Evolutionary conservation across 2,113 vertebrate genomes (phyloP), one percentile per base, ranked within the genome.

Genomic region (Rhea pennata): DNA sequence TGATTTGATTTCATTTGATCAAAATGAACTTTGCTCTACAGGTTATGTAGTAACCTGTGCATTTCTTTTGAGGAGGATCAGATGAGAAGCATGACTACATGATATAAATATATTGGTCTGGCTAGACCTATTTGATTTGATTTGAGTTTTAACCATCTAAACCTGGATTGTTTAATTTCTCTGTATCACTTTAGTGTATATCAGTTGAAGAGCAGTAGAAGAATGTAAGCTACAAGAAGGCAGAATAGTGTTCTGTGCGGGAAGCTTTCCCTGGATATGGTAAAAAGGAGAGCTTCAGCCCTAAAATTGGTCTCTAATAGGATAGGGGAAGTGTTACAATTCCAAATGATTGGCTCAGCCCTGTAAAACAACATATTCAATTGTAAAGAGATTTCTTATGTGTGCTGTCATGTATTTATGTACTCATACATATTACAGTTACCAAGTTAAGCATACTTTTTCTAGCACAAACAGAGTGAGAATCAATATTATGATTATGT

Each of bases 351-450:
- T n/a, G 9, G 20, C 48, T 66, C 36, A 51, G 62, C 77, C 39
- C 71, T 58, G 48, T 87, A 54, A 50, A 93, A 53, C 2, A 3
- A 21, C 0, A 0, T 10, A 27, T 58, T 79, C 10, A 13, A 15
- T 12, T 39, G 40, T 36, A 87, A 79, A 92, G 84, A 87, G 14
- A 24, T 58, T 73, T 66, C 44, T 70, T 17, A 3, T 1, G 2
- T 27, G 19, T 62, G 13, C 50, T 6, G 40, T 73, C 61, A 19
- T 3, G 3, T 67, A 20, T 66, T 56, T 69, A 8, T 44, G 8
- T 42, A 15, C 15, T 9, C 22, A 9, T 10, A 26, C 12, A 54
- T 56, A 19, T 0, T 16, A 31, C 58, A 70, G 8, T 84, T 67
- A 67, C 17, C 40, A 15, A 53, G 54, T 31, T 86, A 51, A 76